Evolutionary conservation across 2,797 vertebrate species (phyloP), one percentile per base, ranked within the genome.

Genomic region (Myripristis murdjan): DNA sequence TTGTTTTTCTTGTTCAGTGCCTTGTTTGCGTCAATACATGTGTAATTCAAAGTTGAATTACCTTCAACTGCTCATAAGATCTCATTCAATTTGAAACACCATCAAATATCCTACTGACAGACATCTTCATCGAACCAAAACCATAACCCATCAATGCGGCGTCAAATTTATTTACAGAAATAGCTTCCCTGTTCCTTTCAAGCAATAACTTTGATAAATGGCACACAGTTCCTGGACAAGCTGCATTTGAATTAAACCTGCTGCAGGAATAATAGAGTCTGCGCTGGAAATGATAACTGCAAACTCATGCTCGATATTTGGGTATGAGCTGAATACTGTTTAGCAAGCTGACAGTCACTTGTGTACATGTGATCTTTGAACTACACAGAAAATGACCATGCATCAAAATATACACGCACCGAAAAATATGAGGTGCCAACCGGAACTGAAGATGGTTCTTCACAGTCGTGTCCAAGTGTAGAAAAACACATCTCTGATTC

Each of bases 151-250:
- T 85, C 82, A 69, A 75, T 57, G 43, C 57, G 15, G 11, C 33
- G 0, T 75, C 77, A 70, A 20, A 74, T 79, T 75, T 55, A 84
- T 75, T 83, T 54, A 59, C 82, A 79, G 74, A 73, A 88, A 86
- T 74, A 26, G 75, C 73, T 68, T 72, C 62, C 60, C 72, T 14
- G 44, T 56, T 81, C 47, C 23, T 52, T 84, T 81, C 72, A 59
- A 73, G 72, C 73, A 67, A 31, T 68, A 80, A 83, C 70, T 80
- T 75, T 82, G 77, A 88, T 68, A 72, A 86, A 77, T 37, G 55
- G 43, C 65, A 49, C 54, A 0, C 35, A 46, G 47, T 55, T 64
- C 49, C 55, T 14, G 58, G 72, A 74, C 55, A n/a, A 69, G 67
- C 43, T 65, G 31, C 54, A 28, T 75, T 64, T 76, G 57, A 67